A percentile compares a stretch with the other conserved stretches of the same genome.
Conservation (phyloP, 2,888 invertebrate species). For the Callimorpha dominula region DNA sequence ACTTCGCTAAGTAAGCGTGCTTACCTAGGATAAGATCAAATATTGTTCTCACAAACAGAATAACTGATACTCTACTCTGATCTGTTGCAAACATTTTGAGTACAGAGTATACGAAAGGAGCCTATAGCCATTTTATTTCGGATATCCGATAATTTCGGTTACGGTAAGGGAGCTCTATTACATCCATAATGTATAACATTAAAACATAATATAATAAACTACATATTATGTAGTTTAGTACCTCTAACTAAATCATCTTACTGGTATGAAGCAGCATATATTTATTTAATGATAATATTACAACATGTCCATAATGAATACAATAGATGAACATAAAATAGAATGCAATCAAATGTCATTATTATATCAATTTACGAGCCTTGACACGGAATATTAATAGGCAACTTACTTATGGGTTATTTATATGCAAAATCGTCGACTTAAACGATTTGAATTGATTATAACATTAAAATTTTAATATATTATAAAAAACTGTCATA, state of each 20-base stretch:
- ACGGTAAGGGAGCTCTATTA: no score
- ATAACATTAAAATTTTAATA: constrained; percentile 11
- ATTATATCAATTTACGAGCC: constrained; percentile 18
- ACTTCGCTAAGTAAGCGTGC: no score
- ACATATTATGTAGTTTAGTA: background rate
- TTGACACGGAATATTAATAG: constrained; percentile 24
- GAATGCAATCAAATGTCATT: constrained; percentile 19
- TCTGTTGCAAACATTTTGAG: no score
- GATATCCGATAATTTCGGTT: no score
- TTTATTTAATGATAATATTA: background rate
- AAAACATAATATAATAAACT: background rate
- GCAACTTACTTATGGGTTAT: constrained; percentile 9
- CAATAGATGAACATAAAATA: constrained; percentile 3
- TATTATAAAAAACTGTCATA: constrained; percentile 1
- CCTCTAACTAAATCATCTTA: background rate
- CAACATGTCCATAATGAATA: background rate
- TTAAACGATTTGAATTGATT: constrained; percentile 12
- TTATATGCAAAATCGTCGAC: constrained; percentile 17
- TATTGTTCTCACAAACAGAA: no score
- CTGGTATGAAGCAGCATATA: background rate
- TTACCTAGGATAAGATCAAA: no score
- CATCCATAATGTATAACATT: no score
- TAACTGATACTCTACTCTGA: no score
- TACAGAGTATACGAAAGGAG: no score
- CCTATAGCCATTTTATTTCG: no score